Base-by-base conservation (phyloP, 2,797 vertebrate genomes). In the Urosaurus nigricauda region DNA sequence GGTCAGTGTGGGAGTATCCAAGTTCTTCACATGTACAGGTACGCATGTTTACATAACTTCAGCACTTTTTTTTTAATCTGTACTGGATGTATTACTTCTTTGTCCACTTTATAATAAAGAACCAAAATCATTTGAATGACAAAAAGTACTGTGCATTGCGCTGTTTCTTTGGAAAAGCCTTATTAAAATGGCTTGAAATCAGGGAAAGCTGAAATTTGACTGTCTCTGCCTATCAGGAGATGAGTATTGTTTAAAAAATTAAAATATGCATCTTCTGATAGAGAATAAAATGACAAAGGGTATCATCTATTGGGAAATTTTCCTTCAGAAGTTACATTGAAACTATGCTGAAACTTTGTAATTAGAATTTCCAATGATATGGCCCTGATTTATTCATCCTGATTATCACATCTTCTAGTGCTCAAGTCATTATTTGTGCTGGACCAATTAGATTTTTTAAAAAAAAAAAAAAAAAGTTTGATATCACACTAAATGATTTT, bases 11-110 rank as follows among this genome's bases (percentile, higher is more conserved):
- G 99, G 99, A 71, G 98, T 99, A 96, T 99, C 99, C 89, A 99
- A 99, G 95, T 99, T 99, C 97, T 99, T 99, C 97, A 99, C 98
- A 90, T 99, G 99, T 94, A 99, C 99, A 98, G 99, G 99, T 99
- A 98, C 83, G 96, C 93, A 90, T 86, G 35, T 47, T 81, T 82
- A 7, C 17, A 84, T 71, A 24, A 79, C 63, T 60, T 60, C 58
- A 84, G 19, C 29, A 3, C 74, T 51, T 65, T 60, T 51, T 51
- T 51, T 51, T 51, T 9, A 51, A 37, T 24, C 29, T 37, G 4
- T n/a, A 24, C 3, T 35, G 43, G 37, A 35, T 71, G 40, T 26
- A 58, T 82, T 60, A 2, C 29, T 86, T 79, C 12, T 47, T 79
- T 78, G 21, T 86, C 6, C 60, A 70, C 53, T 2, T 70, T 37